phyloP scores from a whole-genome alignment of 2,797 vertebrate genomes.

The Amblyraja radiata region DNA sequence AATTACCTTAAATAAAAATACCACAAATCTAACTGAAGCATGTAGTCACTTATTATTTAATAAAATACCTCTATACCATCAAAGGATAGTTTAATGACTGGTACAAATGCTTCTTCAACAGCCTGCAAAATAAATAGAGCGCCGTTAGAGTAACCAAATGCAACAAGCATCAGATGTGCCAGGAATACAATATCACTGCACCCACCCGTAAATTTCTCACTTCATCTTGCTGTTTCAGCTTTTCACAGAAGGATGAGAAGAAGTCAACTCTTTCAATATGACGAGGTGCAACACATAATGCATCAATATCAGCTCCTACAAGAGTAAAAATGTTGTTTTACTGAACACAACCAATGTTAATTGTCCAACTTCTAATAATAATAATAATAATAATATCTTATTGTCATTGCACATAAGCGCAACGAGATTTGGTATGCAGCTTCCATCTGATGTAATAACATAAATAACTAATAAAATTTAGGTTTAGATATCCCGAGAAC shows the following conservation, averaged over 20 bases:
- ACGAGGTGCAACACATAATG: conserved; percentile 76
- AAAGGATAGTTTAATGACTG: conserved; percentile 80
- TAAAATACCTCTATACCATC: conserved; percentile 76
- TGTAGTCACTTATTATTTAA: conserved; percentile 15
- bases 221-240: conserved; percentile 78
- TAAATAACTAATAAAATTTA: too few relatives aligned
- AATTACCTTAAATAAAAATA: background rate
- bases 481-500: too few relatives aligned
- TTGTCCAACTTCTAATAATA: conserved; percentile 27
- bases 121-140: conserved; percentile 54
- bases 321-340: background rate
- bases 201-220: conserved; percentile 77
- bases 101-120: conserved; percentile 80
- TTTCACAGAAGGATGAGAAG: conserved; percentile 82
- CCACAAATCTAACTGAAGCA: background rate
- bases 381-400: too few relatives aligned
- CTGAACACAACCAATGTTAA: background rate
- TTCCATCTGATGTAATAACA: too few relatives aligned
- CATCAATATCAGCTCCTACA: conserved; percentile 82
- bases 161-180: conserved; percentile 13
- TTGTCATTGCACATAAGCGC: too few relatives aligned
- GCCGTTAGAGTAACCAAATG: conserved; percentile 33
- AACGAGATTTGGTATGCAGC: too few relatives aligned
- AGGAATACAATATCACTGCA: background rate
- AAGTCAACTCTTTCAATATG: conserved; percentile 79